phyloP scores from a whole-genome alignment of 2,113 vertebrate genomes.

The Gymnobelideus leadbeateri region DNA sequence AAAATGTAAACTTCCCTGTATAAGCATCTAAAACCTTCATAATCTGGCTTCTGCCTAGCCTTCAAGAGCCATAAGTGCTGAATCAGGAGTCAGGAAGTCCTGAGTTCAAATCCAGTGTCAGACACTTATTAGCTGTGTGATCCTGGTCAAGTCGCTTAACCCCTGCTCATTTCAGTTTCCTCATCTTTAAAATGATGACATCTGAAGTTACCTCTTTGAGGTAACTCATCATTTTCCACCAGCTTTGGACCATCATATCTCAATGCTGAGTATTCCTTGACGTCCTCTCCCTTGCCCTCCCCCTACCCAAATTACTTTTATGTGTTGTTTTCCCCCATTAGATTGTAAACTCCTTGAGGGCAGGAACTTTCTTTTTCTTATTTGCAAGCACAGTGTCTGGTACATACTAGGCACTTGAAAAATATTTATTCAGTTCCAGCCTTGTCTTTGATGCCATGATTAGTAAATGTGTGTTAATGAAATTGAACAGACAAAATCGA shows the following conservation, averaged over 20 bases:
- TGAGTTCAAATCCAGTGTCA: constrained; percentile 7
- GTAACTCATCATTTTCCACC: not conserved
- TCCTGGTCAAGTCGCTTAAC: not conserved
- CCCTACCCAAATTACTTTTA: not conserved
- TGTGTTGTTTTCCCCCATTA: not conserved
- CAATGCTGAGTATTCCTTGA: not conserved
- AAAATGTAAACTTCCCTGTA: not conserved
- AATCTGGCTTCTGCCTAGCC: not conserved
- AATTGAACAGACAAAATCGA: not conserved
- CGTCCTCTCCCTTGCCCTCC: not conserved
- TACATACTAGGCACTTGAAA: not conserved
- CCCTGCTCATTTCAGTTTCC: constrained; percentile 12
- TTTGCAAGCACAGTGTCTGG: not conserved
- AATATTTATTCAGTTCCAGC: not conserved
- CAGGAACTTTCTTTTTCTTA: not conserved
- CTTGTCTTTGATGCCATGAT: not conserved
- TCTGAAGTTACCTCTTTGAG: not conserved
- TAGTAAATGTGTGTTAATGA: not conserved
- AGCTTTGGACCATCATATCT: not conserved
- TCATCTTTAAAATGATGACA: not conserved
- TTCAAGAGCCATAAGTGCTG: not conserved
- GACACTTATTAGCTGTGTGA: not conserved
- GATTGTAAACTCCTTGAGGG: not conserved
- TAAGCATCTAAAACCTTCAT: not conserved
- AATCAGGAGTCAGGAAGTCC: not conserved